phyloP scores from a whole-genome alignment of 1,140 invertebrate species.

The Laupala kohalensis region DNA sequence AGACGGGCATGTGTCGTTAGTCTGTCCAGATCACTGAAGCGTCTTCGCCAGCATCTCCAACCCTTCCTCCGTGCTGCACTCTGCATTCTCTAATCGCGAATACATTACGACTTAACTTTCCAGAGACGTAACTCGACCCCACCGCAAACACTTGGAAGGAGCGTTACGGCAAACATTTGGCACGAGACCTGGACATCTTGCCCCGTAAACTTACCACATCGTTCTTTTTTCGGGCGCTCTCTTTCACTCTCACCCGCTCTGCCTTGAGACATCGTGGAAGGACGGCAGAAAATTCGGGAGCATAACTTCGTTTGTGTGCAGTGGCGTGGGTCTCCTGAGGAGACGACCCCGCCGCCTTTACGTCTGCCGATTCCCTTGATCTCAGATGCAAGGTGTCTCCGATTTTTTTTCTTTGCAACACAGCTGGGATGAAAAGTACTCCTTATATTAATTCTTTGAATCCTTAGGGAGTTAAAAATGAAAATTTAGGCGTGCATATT shows the following conservation, averaged over 20 bases:
- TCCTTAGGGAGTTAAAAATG: too few species aligned
- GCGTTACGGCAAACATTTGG: not conserved
- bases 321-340: too few species aligned
- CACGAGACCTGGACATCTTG: not conserved
- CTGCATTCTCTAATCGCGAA: not conserved
- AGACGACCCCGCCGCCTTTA: too few species aligned
- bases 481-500: too few species aligned
- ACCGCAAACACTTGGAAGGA: not conserved
- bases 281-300: not conserved
- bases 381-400: too few species aligned
- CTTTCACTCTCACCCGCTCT: too few species aligned
- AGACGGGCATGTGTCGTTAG: too few species aligned
- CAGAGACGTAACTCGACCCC: not conserved
- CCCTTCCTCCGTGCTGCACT: not conserved
- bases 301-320: not conserved
- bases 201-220: not conserved
- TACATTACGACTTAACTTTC: not conserved
- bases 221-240: not conserved
- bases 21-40: too few species aligned
- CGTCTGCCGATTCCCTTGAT: too few species aligned
- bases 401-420: too few species aligned
- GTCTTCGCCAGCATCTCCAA: not conserved
- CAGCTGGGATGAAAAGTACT: too few species aligned
- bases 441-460: too few species aligned
- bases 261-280: not conserved